Base-by-base conservation (phyloP, 2,113 vertebrate genomes). In the Nerophis lumbriciformis region DNA sequence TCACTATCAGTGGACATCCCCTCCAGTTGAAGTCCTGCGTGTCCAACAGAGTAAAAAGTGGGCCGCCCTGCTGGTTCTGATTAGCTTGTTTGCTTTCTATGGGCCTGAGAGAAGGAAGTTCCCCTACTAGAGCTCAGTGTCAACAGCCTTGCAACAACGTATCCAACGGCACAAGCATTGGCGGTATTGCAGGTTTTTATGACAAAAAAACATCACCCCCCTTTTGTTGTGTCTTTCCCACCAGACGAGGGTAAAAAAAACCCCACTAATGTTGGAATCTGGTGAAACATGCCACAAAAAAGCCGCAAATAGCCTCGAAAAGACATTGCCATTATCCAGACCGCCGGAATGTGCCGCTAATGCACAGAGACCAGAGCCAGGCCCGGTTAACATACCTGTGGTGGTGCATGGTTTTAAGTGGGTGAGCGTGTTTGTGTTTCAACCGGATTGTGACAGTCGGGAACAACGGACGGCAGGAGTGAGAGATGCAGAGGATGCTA, bases 41-140 rank as follows among this genome's bases (percentile, higher is more conserved):
- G 71, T 49, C 63, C 48, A 65, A 58, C 45, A 8, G 70, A 79
- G 82, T 78, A 85, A 57, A 83, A 83, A 78, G 72, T 66, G 6
- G 65, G 81, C 68, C 49, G 51, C 13, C 74, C 66, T 39, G 77
- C 86, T 90, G 86, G 57, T 68, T 87, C 79, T 86, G 78, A 88
- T 90, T 88, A 87, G 87, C 63, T 75, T 90, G 86, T 91, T 90
- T 90, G 85, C 79, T 88, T 90, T 86, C 82, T 76, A 75, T 82
- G 71, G 64, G 45, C 69, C 58, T 49, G 72, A 63, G 81, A 86
- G 71, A 67, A 82, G 89, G 88, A 89, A 87, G 85, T 77, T 79
- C 76, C 80, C 87, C 84, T 71, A 68, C 83, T 65, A 77, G 10
- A 73, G 44, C 60, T 77, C 72, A 48, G 72, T 76, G 76, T 83